phyloP scores from a whole-genome alignment of 2,797 vertebrate genomes.

The Pseudochirops cupreus region DNA sequence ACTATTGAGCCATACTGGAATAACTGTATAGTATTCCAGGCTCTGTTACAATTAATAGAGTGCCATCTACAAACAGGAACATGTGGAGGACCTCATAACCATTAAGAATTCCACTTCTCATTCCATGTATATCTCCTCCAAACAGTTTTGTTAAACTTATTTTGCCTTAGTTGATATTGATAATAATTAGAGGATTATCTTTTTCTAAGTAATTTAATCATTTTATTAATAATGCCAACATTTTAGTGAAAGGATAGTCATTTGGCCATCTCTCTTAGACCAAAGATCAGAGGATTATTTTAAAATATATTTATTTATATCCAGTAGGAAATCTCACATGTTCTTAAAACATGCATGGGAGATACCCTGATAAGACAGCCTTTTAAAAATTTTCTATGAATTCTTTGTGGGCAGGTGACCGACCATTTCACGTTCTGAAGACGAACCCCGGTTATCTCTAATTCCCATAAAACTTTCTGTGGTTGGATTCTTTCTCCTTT shows the following conservation, averaged over 20 bases:
- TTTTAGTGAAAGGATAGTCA: neutral
- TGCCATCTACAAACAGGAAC: neutral
- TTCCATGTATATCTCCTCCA: neutral
- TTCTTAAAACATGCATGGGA: neutral
- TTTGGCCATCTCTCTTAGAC: neutral
- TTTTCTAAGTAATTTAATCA: neutral
- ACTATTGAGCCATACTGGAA: neutral
- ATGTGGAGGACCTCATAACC: neutral
- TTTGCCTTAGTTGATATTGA: neutral
- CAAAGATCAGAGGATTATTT: neutral
- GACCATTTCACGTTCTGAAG: neutral
- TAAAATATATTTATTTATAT: neutral
- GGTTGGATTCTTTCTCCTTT: no score
- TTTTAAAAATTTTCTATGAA: neutral
- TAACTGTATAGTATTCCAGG: neutral
- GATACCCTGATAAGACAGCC: neutral
- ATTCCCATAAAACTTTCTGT: no score
- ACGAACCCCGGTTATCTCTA: neutral
- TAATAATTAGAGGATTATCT: neutral
- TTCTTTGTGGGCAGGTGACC: no score
- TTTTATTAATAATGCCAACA: neutral
- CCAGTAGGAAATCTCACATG: no score
- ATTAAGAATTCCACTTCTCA: neutral
- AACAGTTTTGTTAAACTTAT: neutral
- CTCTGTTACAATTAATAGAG: neutral